Conservation (phyloP, 2,888 invertebrate genomes). For the Amiota mariae region DNA sequence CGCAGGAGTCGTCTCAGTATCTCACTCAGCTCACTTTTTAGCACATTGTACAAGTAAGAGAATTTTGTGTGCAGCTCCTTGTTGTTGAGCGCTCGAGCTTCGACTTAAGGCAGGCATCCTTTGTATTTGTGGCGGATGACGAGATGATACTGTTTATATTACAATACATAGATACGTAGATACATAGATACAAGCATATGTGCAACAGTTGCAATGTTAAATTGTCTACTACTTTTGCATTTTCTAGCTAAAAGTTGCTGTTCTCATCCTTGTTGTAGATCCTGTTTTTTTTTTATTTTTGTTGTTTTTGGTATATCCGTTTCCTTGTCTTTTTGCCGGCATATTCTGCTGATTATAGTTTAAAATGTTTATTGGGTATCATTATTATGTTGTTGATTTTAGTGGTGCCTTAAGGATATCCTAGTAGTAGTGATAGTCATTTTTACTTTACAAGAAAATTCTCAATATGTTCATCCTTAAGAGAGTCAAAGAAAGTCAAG, state of each 20-base stretch:
- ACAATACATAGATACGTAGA: not conserved
- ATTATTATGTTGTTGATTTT: slow-evolving; percentile 12
- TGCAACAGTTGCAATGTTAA: slow-evolving; percentile 1
- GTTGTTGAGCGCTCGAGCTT: not conserved
- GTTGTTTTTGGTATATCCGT: slow-evolving; percentile 5
- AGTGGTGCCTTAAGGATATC: slow-evolving; percentile 1
- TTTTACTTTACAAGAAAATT: not conserved
- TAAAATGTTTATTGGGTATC: slow-evolving; percentile 13
- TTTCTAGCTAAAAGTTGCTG: not conserved
- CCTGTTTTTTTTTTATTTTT: too few species aligned
- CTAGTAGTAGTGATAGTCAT: not conserved
- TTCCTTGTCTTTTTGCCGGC: not conserved
- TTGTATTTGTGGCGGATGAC: not conserved
- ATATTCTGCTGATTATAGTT: slow-evolving; percentile 14
- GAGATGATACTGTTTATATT: too few species aligned
- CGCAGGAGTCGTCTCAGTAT: not conserved
- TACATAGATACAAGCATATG: not conserved
- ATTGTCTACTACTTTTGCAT: not conserved
- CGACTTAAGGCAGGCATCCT: slow-evolving; percentile 6
- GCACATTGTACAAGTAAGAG: too few species aligned
- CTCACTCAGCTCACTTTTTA: not conserved
- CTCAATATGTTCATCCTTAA: too few species aligned
- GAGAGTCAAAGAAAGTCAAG: too few species aligned
- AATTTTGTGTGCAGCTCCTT: not conserved
- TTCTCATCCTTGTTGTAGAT: not conserved